Evolutionary conservation across 2,888 invertebrate genomes (phyloP).

Genomic region (Tetragonula carbonaria): DNA sequence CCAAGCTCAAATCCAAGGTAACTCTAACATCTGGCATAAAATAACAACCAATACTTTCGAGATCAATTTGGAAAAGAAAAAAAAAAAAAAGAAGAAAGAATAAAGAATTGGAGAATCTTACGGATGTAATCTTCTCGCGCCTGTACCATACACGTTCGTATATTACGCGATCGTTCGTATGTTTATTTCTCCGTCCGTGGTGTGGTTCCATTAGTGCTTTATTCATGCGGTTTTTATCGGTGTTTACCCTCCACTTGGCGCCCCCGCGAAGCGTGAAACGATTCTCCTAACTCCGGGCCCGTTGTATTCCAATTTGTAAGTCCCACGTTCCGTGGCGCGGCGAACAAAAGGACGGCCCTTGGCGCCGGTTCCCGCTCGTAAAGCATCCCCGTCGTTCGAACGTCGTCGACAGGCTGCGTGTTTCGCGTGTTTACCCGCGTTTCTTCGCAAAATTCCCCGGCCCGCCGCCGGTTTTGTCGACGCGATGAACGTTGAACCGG

Average conservation of each 20-base stretch:
- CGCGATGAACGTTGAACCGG: slow-evolving; percentile 59
- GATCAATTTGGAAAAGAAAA: too few relatives aligned
- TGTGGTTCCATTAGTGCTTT: slow-evolving; percentile 76
- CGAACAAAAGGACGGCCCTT: slow-evolving; percentile 61
- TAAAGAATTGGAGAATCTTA: not conserved
- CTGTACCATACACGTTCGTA: slow-evolving; percentile 30
- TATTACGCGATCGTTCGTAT: slow-evolving; percentile 34
- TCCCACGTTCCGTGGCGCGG: slow-evolving; percentile 66
- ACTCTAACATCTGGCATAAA: too few relatives aligned
- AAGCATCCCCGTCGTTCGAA: slow-evolving; percentile 38
- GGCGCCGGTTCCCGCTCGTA: slow-evolving; percentile 56
- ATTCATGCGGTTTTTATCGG: slow-evolving; percentile 79
- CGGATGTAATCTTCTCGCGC: slow-evolving; percentile 31
- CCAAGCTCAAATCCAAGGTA: too few relatives aligned
- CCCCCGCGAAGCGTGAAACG: slow-evolving; percentile 74
- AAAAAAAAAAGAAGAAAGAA: not conserved
- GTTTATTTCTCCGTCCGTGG: slow-evolving; percentile 71
- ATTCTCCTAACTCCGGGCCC: slow-evolving; percentile 68
- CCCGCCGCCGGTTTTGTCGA: slow-evolving; percentile 22
- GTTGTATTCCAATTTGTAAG: slow-evolving; percentile 76
- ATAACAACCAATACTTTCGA: too few relatives aligned
- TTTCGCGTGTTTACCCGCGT: slow-evolving; percentile 47
- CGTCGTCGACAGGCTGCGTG: not conserved
- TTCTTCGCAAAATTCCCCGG: slow-evolving; percentile 52
- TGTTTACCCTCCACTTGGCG: slow-evolving; percentile 79